Evolutionary conservation across 2,888 invertebrate genomes (phyloP), one percentile per base, ranked within the genome.

Genomic region (Tuberolachnus salignus): DNA sequence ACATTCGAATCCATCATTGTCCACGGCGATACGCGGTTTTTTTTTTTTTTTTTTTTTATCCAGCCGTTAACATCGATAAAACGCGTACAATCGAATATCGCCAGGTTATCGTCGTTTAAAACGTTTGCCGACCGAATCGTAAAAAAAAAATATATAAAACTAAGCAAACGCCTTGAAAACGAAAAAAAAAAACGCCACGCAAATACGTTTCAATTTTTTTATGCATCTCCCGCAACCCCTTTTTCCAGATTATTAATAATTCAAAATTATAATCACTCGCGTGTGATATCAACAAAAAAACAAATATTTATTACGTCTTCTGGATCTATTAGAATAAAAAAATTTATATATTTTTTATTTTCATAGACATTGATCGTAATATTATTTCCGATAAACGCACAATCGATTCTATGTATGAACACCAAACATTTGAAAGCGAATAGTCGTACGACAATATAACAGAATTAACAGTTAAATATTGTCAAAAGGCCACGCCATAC

Each of bases 41-140:
- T 61, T 73, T 11, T 49, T 72, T 61, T 49, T 19, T 55, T n/a
- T 34, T 34, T 34, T 34, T 34, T 34, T 34, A 4, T 34, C 3
- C 6, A 4, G 34, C 34, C 34, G 6, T 3, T 34, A 34, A 34
- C 34, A 34, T 34, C 6, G 6, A 51, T 49, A 51, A 61, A 73
- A 49, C 16, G 34, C 34, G 61, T 51, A 34, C 21, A 51, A 73
- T 73, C 72, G 72, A 73, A 61, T 73, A 61, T 61, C 72, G 61
- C 72, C 59, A 61, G 49, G 34, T 49, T 73, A 49, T 72, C 57
- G 11, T 2, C 49, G 14, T 61, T 59, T 49, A 9, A 49, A 26
- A 61, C 61, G 11, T 16, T 61, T 21, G 19, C n/a, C 6, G 34
- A 3, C 3, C 34, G 34, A 34, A 6, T 6, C 57, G 23, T 13